A percentile compares a stretch with the other conserved stretches of the same genome.
Evolutionary conservation across 2,888 invertebrate species (phyloP).

Genomic region (Pristionchus mayeri): DNA sequence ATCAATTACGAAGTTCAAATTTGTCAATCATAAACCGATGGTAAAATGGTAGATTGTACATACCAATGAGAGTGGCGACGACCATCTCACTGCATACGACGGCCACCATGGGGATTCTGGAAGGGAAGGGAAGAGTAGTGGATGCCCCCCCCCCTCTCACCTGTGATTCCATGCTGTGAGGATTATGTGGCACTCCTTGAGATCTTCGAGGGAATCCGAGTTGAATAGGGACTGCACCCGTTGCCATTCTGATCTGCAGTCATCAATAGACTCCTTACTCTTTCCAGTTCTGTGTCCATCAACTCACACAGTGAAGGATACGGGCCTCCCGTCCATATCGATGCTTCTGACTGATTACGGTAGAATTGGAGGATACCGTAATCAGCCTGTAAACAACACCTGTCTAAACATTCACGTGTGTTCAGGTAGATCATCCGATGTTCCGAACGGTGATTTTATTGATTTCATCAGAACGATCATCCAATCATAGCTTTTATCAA

Average conservation of each 20-base stretch:
- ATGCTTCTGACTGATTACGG: background rate
- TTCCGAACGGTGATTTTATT: background rate
- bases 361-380: background rate
- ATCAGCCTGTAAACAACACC: background rate
- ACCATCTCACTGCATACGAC: constrained; percentile 32
- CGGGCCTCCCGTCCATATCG: constrained; percentile 16
- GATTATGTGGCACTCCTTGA: constrained; percentile 56
- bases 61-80: background rate
- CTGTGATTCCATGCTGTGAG: constrained; percentile 54
- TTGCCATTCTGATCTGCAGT: constrained; percentile 62
- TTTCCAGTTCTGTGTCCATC: too few species aligned
- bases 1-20: too few species aligned
- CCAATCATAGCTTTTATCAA: background rate
- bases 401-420: too few species aligned
- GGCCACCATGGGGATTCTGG: constrained; percentile 23
- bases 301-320: constrained; percentile 42
- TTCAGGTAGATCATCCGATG: background rate
- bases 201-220: constrained; percentile 53
- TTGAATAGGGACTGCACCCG: constrained; percentile 54
- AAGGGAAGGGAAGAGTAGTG: too few species aligned
- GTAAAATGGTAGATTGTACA: too few species aligned
- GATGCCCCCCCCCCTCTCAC: too few species aligned
- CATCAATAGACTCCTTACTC: background rate
- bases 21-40: too few species aligned
- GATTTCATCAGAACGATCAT: background rate